Conservation (phyloP, 2,797 vertebrate genomes). For the Sorex maritimensis region DNA sequence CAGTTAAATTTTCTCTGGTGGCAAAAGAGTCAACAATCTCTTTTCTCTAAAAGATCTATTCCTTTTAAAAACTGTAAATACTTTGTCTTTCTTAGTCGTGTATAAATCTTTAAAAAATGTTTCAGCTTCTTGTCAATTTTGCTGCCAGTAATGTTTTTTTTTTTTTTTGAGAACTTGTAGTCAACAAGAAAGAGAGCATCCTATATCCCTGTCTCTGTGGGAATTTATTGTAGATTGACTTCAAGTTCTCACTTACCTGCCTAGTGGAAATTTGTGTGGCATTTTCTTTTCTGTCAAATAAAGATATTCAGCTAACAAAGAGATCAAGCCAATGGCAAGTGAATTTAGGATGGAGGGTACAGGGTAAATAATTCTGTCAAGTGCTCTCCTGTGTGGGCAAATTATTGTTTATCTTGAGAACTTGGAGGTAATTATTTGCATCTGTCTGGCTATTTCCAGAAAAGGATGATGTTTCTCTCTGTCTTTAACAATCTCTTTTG, state of each 20-base stretch:
- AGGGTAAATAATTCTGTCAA: not conserved
- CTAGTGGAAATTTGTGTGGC: not conserved
- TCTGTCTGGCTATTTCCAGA: not conserved
- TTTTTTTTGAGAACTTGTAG: not conserved
- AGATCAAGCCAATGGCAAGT: not conserved
- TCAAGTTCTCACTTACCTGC: not conserved
- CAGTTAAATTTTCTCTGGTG: not conserved
- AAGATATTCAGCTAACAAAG: not conserved
- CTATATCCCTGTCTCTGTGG: not conserved
- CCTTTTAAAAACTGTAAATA: no score
- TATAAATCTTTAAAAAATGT: not conserved
- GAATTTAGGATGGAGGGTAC: not conserved
- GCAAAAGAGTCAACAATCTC: not conserved
- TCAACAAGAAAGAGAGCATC: no score
- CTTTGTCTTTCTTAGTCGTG: not conserved
- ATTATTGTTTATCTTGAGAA: not conserved
- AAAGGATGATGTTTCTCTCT: not conserved
- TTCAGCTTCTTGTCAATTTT: not conserved
- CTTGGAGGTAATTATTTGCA: not conserved
- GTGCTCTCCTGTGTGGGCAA: not conserved
- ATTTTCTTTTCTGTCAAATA: slow-evolving; percentile 19
- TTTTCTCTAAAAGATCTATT: no score
- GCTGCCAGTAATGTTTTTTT: not conserved
- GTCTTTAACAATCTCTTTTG: not conserved
- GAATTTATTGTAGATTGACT: not conserved